Percentiles rank a stretch among this genome's conserved stretches.
Conservation (phyloP, 2,113 vertebrate genomes). For the Mola mola region DNA sequence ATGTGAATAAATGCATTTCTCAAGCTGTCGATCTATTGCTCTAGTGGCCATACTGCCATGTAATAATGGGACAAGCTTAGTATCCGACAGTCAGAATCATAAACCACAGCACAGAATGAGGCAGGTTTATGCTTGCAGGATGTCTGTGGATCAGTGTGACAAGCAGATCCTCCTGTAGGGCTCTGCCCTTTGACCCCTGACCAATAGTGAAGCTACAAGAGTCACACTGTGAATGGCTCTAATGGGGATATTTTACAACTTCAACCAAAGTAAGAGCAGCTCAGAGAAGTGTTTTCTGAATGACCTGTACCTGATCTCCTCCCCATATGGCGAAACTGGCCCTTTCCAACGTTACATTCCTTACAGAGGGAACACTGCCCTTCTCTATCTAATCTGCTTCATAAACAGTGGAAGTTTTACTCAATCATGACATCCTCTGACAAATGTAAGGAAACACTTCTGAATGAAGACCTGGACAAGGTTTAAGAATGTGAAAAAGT, state of each 20-base stretch:
- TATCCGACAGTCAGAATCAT: conserved; percentile 3
- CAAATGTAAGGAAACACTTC: too few relatives aligned
- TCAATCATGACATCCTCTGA: too few relatives aligned
- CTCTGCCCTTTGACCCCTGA: conserved; percentile 65
- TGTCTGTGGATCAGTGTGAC: conserved; percentile 35
- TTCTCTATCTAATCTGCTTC: not conserved
- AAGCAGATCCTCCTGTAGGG: conserved; percentile 48
- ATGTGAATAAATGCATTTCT: not conserved
- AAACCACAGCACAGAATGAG: conserved; percentile 8
- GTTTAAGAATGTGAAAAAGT: too few relatives aligned
- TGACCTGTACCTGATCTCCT: conserved; percentile 52
- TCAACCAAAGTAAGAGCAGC: conserved; percentile 47
- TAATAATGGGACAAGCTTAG: not conserved
- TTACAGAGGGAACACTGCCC: conserved; percentile 9
- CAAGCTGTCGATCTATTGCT: not conserved
- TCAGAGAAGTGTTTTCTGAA: conserved; percentile 47
- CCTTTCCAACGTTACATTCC: conserved; percentile 42
- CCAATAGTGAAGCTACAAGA: conserved; percentile 54
- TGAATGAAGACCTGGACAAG: too few relatives aligned
- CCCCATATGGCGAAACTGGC: conserved; percentile 39
- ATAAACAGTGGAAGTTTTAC: not conserved
- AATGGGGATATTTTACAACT: conserved; percentile 59
- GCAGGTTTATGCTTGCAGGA: conserved; percentile 48
- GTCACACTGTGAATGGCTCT: conserved; percentile 60
- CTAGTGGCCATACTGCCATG: not conserved